Percentiles rank a stretch among this genome's conserved stretches.
Evolutionary conservation across 1,140 invertebrate species (phyloP).

Genomic region (Aphis gossypii): DNA sequence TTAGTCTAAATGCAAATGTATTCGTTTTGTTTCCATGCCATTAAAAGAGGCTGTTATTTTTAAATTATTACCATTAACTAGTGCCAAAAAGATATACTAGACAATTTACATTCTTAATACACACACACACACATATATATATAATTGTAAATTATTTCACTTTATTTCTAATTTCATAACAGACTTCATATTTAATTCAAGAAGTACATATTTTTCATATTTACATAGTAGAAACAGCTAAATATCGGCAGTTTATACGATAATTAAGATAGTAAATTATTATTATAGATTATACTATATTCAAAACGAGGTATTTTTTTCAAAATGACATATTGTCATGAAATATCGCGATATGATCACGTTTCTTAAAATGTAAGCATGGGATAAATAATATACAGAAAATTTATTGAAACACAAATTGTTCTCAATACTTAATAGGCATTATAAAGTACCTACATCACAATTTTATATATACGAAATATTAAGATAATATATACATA

Average conservation of each 20-base stretch:
- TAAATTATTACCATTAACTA: constrained; percentile 35
- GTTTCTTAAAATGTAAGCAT: background rate
- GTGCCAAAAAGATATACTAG: constrained; percentile 40
- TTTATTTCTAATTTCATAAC: background rate
- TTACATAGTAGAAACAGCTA: background rate
- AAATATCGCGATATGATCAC: background rate
- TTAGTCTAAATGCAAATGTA: constrained; percentile 29
- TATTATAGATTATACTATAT: background rate
- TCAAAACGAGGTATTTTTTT: background rate
- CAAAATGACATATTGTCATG: background rate
- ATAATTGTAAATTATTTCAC: background rate
- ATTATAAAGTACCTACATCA: background rate
- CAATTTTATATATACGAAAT: background rate
- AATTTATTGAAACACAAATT: background rate
- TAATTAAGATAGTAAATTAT: background rate
- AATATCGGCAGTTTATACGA: background rate
- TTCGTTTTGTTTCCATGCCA: constrained; percentile 32
- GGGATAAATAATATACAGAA: background rate
- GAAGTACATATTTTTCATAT: background rate
- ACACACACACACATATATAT: background rate
- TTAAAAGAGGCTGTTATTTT: constrained; percentile 42
- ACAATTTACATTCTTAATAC: constrained; percentile 16
- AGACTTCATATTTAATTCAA: background rate
- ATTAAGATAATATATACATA: background rate
- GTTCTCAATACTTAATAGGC: background rate